phyloP scores from a whole-genome alignment of 2,797 vertebrate species.

The Cynopterus sphinx region DNA sequence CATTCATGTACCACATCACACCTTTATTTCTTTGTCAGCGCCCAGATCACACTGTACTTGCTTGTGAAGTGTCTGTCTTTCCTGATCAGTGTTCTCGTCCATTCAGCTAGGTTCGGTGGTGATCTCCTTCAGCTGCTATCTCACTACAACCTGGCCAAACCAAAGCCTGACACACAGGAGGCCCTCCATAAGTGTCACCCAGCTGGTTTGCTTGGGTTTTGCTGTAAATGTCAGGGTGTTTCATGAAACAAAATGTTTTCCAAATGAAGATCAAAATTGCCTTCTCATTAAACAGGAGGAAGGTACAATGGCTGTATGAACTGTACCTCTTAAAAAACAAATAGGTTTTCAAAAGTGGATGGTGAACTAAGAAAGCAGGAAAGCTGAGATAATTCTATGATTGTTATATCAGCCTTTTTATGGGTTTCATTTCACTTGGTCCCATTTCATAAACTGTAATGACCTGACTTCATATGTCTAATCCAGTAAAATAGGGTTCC shows the following conservation, averaged over 20 bases:
- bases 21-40: not conserved
- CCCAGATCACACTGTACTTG: rapidly evolving
- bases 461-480: not conserved
- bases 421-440: not conserved
- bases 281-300: not conserved
- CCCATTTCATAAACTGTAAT: not conserved
- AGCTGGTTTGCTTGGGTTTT: not conserved
- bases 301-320: not conserved
- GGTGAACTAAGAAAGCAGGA: not conserved
- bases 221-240: not conserved
- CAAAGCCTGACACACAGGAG: not conserved
- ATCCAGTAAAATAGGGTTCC: not conserved
- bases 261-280: not conserved
- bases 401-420: not conserved
- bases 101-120: rapidly evolving
- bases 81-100: not conserved
- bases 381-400: not conserved
- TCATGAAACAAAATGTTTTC: not conserved
- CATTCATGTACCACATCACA: rapidly evolving
- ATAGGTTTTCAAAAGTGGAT: not conserved
- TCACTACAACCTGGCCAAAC: not conserved
- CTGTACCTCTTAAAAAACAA: not conserved
- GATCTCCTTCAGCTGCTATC: not conserved
- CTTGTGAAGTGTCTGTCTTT: not conserved
- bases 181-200: not conserved